phyloP scores from a whole-genome alignment of 2,888 invertebrate genomes.

The Luperina nickerlii region DNA sequence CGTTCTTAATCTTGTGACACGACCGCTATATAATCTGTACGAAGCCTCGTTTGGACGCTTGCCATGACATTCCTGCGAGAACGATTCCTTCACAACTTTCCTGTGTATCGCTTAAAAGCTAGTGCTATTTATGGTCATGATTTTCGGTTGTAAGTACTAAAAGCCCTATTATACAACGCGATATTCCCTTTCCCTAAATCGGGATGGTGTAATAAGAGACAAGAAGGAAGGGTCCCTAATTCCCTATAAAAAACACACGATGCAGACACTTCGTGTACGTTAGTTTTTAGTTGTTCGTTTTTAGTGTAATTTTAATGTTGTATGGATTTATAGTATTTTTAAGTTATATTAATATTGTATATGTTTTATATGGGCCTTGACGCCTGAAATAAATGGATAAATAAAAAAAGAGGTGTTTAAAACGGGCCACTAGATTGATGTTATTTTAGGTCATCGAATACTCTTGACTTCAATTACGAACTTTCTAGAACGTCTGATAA shows the following conservation, averaged over 20 bases:
- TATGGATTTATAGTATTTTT: too few species aligned
- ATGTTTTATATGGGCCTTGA: too few species aligned
- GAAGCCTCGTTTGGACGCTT: constrained; percentile 73
- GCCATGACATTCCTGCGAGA: constrained; percentile 68
- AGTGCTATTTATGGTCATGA: constrained; percentile 26
- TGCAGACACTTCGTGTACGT: too few species aligned
- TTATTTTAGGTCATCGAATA: not conserved
- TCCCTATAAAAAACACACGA: not conserved
- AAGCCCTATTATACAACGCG: not conserved
- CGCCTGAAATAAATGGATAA: too few species aligned
- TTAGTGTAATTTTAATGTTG: too few species aligned
- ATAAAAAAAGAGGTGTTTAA: too few species aligned
- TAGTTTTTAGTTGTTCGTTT: too few species aligned
- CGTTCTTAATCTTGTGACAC: constrained; percentile 9
- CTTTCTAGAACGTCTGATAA: not conserved
- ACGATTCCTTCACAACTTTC: constrained; percentile 41
- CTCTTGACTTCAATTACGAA: not conserved
- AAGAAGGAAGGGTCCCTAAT: not conserved
- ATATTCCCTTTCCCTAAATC: not conserved
- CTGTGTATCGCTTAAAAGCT: constrained; percentile 5
- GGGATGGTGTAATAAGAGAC: not conserved
- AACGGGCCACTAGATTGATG: not conserved
- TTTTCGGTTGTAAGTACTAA: not conserved
- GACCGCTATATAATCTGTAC: constrained; percentile 28
- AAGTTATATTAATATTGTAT: too few species aligned